Percentiles rank a stretch among this genome's conserved stretches.
These are phyloP conservation scores for Drosophila demipolita DNA, from an alignment of 2,888 invertebrate genomes.

Conservation along the genomic window DNA sequence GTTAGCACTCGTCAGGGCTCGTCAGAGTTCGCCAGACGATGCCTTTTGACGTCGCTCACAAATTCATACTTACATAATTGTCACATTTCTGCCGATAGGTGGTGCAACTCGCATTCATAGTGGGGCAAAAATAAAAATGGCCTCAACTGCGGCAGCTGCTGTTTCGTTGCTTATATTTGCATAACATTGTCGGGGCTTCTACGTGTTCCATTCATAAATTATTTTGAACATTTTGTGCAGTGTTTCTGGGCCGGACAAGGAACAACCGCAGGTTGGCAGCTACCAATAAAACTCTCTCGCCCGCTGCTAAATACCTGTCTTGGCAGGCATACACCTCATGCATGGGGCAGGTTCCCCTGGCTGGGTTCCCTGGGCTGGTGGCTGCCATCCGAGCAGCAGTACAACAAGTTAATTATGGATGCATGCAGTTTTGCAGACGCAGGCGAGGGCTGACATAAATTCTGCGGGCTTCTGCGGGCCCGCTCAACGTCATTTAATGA, in stretches of 20 bases:
- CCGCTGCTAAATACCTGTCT: slow-evolving; percentile 54
- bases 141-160: slow-evolving; percentile 24
- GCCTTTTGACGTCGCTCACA: slow-evolving; percentile 51
- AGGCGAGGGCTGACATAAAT: slow-evolving; percentile 53
- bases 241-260: slow-evolving; percentile 2
- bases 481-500: slow-evolving; percentile 67
- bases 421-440: slow-evolving; percentile 60
- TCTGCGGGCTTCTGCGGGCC: slow-evolving; percentile 52
- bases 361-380: neutral
- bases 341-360: slow-evolving; percentile 17
- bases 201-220: slow-evolving; percentile 69
- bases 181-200: slow-evolving; percentile 49
- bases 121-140: slow-evolving; percentile 51
- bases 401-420: slow-evolving; percentile 79
- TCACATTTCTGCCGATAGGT: slow-evolving; percentile 48
- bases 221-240: slow-evolving; percentile 46
- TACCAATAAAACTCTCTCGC: slow-evolving; percentile 60
- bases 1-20: slow-evolving; percentile 20
- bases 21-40: slow-evolving; percentile 42
- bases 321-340: slow-evolving; percentile 13
- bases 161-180: slow-evolving; percentile 43
- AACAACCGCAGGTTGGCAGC: slow-evolving; percentile 24
- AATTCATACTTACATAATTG: slow-evolving; percentile 56
- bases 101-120: slow-evolving; percentile 21
- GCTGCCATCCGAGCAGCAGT: slow-evolving; percentile 31